Base-by-base conservation (phyloP, 2,888 invertebrate genomes). In the Periphyllus acericola region DNA sequence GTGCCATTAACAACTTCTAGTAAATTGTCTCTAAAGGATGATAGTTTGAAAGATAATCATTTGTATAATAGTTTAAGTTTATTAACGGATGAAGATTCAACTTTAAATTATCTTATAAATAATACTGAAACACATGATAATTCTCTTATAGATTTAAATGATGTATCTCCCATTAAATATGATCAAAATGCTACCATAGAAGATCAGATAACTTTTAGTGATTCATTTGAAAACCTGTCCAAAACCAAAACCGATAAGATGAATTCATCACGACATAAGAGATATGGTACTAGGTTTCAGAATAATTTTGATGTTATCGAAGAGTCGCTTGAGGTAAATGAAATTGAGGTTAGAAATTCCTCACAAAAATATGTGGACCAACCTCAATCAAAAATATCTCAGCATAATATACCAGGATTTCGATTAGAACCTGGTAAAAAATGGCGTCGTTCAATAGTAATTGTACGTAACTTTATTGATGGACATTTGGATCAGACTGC, bases 341-440 rank as follows among this genome's bases (percentile, higher is more conserved):
- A 34, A 9, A 29, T 36, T n/a, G 55, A 60, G 0, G 21, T n/a
- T 25, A n/a, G 76, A 75, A 83, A 36, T 3, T 83, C n/a, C 17
- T 14, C 71, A 17, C 32, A 55, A 14, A 72, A 3, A 60, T 55
- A 74, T 34, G 0, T 25, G 25, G 55, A 83, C 3, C 1, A 34
- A 52, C 14, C 52, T 19, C 78, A 85, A 34, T 78, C 85, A 0
- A 79, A 34, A 21, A 29, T n/a, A 19, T 29, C 40, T 3, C 55
- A 86, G 19, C 40, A 78, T 34, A 78, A 85, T n/a, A 9, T 32
- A 29, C 32, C 55, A 25, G 19, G 25, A 25, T 80, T 87, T 80
- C 55, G 25, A 32, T 81, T 87, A 74, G 74, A 87, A 60, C 86
- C 86, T 1, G 86, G 86, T 29, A 87, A 87, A 80, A 87, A 87